phyloP scores from a whole-genome alignment of 2,113 vertebrate genomes.

The Pristiophorus japonicus region DNA sequence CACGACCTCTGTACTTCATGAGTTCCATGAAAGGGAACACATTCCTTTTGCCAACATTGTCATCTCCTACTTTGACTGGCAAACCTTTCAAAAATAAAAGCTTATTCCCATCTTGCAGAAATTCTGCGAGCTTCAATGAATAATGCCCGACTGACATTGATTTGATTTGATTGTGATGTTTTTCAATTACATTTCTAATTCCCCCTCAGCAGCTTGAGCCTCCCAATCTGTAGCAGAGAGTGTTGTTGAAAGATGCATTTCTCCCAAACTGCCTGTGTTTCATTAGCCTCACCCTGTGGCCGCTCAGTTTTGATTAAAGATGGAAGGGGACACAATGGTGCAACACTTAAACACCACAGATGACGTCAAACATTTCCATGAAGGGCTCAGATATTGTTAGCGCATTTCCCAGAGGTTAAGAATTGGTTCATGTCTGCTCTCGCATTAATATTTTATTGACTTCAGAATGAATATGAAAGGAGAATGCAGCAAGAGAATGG shows the following conservation, averaged over 20 bases:
- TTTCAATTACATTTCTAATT: neutral
- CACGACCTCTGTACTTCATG: neutral
- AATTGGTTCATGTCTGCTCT: neutral
- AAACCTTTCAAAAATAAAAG: constrained; percentile 3
- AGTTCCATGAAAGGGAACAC: neutral
- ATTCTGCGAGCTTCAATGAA: neutral
- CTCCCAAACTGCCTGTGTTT: neutral
- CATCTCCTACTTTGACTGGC: neutral
- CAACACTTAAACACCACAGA: neutral
- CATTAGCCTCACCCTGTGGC: neutral
- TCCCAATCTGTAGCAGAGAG: neutral
- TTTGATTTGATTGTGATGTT: constrained; percentile 10
- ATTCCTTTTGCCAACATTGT: neutral
- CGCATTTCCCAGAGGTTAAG: constrained; percentile 3
- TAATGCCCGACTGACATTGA: neutral
- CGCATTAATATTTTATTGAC: neutral
- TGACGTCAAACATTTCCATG: constrained; percentile 6
- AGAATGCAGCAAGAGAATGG: neutral
- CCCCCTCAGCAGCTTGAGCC: neutral
- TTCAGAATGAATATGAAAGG: neutral
- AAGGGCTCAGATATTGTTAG: neutral
- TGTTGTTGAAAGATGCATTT: neutral
- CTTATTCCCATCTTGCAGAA: neutral
- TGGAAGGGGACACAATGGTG: neutral
- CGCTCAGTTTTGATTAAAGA: neutral